A percentile compares a stretch with the other conserved stretches of the same genome.
Evolutionary conservation across 2,113 vertebrate species (phyloP).

Genomic region (Carlito syrichta): DNA sequence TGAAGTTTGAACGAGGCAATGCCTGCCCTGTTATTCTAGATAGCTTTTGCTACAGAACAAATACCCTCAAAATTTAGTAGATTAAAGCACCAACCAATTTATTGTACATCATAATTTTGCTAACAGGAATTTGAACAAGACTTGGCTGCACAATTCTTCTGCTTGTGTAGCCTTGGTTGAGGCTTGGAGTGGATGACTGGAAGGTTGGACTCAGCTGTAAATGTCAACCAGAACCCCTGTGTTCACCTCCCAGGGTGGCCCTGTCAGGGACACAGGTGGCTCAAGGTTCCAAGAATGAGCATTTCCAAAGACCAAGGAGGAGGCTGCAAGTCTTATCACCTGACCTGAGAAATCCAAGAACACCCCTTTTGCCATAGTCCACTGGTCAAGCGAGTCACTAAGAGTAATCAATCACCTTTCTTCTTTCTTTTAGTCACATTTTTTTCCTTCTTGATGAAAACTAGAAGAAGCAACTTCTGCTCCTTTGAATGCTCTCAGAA

Average conservation of each 20-base stretch:
- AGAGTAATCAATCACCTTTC: not conserved
- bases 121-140: not conserved
- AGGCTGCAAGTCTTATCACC: not conserved
- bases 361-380: not conserved
- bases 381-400: not conserved
- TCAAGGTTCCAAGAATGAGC: not conserved
- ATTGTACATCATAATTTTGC: not conserved
- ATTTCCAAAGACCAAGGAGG: not conserved
- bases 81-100: not conserved
- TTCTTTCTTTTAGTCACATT: not conserved
- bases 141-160: not conserved
- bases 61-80: not conserved
- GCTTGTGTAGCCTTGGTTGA: not conserved
- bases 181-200: not conserved
- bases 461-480: not conserved
- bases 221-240: fast-evolving
- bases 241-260: not conserved
- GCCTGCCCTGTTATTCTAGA: not conserved
- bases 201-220: not conserved
- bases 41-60: not conserved
- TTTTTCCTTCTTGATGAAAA: not conserved
- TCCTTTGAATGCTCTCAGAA: not conserved
- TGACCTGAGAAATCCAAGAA: not conserved
- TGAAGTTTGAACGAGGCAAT: not conserved
- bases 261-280: not conserved